Conservation (phyloP, 2,797 vertebrate genomes). For the Paratrypauchen microcephalus region DNA sequence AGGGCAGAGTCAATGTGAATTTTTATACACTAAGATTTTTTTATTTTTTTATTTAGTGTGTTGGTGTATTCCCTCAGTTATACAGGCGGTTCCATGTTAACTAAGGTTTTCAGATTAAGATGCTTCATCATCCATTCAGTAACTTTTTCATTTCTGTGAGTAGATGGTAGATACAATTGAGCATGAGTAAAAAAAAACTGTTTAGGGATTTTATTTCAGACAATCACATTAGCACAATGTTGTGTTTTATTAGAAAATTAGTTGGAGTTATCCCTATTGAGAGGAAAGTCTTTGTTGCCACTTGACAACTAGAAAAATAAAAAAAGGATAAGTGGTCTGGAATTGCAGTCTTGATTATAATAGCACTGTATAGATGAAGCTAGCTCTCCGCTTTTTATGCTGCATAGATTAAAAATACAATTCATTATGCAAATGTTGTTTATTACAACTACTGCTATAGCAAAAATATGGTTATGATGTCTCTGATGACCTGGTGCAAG, state of each 20-base stretch:
- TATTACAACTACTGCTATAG: conserved; percentile 4
- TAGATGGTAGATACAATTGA: not conserved
- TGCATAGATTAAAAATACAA: not conserved
- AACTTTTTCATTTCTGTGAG: not conserved
- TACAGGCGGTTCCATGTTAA: not conserved
- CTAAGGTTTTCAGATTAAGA: not conserved
- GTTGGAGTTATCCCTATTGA: not conserved
- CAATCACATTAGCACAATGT: not conserved
- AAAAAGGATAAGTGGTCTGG: conserved; percentile 4
- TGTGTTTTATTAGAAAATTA: not conserved
- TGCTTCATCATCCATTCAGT: not conserved
- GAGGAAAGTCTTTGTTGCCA: not conserved
- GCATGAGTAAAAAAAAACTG: not conserved
- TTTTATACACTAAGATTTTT: not conserved
- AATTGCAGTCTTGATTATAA: conserved; percentile 13
- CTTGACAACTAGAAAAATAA: conserved; percentile 7
- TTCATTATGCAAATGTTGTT: not conserved
- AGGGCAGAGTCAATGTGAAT: not conserved
- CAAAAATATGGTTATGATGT: conserved; percentile 7
- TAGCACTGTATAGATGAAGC: conserved; percentile 3
- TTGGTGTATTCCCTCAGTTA: not conserved
- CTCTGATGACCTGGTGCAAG: conserved; percentile 14
- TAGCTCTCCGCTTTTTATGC: not conserved
- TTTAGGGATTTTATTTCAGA: not conserved
- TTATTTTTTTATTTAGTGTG: not conserved